Percentiles rank a stretch among this genome's conserved stretches.
Evolutionary conservation across 2,113 vertebrate genomes (phyloP).

Genomic region (Fregetta grallaria): DNA sequence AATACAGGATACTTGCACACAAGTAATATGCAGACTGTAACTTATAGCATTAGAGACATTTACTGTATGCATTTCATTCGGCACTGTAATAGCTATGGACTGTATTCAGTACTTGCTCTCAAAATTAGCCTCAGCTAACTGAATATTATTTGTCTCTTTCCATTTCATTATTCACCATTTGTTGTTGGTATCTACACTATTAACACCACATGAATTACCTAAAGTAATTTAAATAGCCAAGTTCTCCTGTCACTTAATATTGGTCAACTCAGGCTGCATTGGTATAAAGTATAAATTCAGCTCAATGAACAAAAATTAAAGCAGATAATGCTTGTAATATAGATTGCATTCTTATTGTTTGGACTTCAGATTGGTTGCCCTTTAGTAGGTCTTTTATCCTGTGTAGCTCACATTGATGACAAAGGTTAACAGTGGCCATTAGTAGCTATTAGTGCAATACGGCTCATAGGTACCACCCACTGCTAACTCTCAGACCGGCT

Average conservation of each 20-base stretch:
- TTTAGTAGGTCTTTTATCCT: background rate
- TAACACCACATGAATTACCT: background rate
- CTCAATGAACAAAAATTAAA: background rate
- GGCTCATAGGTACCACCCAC: background rate
- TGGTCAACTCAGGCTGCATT: background rate
- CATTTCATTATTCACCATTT: constrained; percentile 4
- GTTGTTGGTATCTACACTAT: background rate
- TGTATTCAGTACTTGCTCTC: background rate
- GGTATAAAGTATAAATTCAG: background rate
- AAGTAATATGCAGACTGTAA: background rate
- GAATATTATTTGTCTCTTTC: background rate
- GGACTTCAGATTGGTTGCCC: background rate
- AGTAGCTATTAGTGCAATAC: background rate
- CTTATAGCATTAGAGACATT: background rate
- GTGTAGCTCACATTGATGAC: background rate
- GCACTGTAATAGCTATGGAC: background rate
- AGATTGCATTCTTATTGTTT: background rate
- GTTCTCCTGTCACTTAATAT: background rate
- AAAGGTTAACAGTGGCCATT: background rate
- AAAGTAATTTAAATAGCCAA: background rate
- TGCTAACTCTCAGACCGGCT: background rate
- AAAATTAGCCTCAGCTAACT: background rate
- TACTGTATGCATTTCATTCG: background rate
- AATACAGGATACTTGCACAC: background rate
- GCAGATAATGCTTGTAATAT: background rate